phyloP scores from a whole-genome alignment of 1,140 invertebrate genomes.

The Arion vulgaris region DNA sequence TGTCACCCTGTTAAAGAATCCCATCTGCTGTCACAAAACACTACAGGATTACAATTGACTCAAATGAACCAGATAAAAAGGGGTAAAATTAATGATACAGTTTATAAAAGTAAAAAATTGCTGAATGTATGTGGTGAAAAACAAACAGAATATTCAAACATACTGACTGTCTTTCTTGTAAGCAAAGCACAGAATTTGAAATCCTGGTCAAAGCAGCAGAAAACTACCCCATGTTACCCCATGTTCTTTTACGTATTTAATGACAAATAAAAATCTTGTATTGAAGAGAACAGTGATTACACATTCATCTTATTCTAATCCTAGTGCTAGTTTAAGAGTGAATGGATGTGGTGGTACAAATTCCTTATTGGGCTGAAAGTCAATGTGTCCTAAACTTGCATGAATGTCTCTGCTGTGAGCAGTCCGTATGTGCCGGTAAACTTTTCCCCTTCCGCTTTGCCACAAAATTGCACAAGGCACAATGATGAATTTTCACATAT shows the following conservation, averaged over 20 bases:
- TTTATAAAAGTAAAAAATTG: background rate
- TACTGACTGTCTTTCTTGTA: too few species aligned
- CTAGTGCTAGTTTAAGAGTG: constrained; percentile 18
- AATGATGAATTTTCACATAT: constrained; percentile 26
- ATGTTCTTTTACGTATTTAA: background rate
- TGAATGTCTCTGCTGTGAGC: constrained; percentile 9
- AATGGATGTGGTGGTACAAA: constrained; percentile 25
- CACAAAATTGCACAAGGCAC: constrained; percentile 32
- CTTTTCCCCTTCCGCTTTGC: constrained; percentile 21
- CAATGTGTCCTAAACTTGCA: background rate
- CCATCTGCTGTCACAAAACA: background rate
- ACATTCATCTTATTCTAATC: background rate
- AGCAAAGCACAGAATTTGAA: background rate
- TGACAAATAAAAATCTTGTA: background rate
- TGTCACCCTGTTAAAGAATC: constrained; percentile 11
- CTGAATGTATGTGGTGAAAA: background rate
- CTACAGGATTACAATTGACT: background rate
- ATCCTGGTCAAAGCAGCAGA: background rate
- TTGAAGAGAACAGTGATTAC: background rate
- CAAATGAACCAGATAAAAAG: background rate
- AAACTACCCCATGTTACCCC: background rate
- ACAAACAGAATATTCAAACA: background rate
- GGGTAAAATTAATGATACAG: background rate
- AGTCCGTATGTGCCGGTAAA: constrained; percentile 16
- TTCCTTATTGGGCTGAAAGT: constrained; percentile 26